phyloP scores from a whole-genome alignment of 2,113 vertebrate species.

The Oophaga pumilio region DNA sequence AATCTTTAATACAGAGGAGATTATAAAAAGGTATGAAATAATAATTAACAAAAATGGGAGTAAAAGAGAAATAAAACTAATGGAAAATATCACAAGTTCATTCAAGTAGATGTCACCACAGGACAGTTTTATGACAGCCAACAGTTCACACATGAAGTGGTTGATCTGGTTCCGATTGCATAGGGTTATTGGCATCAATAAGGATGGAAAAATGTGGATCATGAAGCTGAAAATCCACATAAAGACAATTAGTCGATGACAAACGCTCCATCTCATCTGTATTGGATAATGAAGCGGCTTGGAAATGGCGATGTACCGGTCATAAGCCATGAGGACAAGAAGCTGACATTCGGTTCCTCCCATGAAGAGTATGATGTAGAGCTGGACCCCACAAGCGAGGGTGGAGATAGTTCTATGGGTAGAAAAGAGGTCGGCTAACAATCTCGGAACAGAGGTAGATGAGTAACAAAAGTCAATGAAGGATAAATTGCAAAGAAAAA shows the following conservation, averaged over 20 bases:
- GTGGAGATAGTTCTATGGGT: not conserved
- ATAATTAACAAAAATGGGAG: not conserved
- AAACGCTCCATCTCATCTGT: not conserved
- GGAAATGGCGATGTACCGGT: not conserved
- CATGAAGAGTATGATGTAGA: not conserved
- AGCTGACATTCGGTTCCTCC: not conserved
- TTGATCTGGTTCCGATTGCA: not conserved
- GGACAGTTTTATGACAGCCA: not conserved
- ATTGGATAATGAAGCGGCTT: not conserved
- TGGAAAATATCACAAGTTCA: not conserved
- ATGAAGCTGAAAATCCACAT: slow-evolving; percentile 11
- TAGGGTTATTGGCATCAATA: not conserved
- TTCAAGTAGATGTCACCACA: not conserved
- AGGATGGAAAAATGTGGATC: not conserved
- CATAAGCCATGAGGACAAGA: slow-evolving; percentile 20
- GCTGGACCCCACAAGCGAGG: not conserved
- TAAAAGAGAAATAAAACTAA: not conserved
- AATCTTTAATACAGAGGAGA: not conserved
- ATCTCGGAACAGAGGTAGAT: not conserved
- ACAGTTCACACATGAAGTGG: slow-evolving; percentile 10
- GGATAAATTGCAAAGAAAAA: slow-evolving; percentile 7
- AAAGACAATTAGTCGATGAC: not conserved
- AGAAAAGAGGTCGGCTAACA: not conserved
- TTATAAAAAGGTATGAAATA: not conserved
- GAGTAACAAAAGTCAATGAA: slow-evolving; percentile 3